These are phyloP conservation scores for Stichopus horrens DNA, from an alignment of 53 echinoderm and acorn worm species.

Conservation along the genomic window DNA sequence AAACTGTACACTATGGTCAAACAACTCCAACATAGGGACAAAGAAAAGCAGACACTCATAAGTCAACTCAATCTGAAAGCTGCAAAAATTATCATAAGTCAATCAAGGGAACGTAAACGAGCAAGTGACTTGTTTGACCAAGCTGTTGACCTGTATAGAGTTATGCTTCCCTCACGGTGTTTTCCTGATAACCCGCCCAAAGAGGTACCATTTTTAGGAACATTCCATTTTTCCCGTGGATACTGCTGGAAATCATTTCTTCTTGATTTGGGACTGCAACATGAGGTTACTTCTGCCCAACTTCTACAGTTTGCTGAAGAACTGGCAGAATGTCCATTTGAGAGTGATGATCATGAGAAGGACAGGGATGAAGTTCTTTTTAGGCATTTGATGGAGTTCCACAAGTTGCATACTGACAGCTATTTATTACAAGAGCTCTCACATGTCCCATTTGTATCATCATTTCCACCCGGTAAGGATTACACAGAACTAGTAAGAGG, in stretches of 20 bases:
- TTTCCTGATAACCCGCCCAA: not conserved
- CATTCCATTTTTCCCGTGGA: not conserved
- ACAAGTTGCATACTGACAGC: not conserved
- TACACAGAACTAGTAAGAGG: not conserved
- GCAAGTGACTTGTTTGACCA: slow-evolving; percentile 3
- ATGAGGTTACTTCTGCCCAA: not conserved
- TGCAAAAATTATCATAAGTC: not conserved
- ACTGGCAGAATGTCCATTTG: not conserved
- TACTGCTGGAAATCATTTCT: not conserved
- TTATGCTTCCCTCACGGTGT: not conserved
- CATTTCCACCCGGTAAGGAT: not conserved
- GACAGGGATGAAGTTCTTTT: slow-evolving; percentile 8
- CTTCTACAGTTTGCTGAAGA: slow-evolving; percentile 12
- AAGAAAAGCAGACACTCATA: not conserved
- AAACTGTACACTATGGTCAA: not conserved
- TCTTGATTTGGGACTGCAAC: not conserved
- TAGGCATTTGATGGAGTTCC: not conserved
- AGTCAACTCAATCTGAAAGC: not conserved
- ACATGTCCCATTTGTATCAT: not conserved
- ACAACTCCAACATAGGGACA: not conserved
- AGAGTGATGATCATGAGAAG: not conserved
- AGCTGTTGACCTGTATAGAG: not conserved
- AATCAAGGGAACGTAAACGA: not conserved
- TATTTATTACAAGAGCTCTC: not conserved
- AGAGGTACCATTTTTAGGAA: not conserved